A percentile compares a stretch with the other conserved stretches of the same genome.
These are phyloP conservation scores for Macroglossus sobrinus DNA, from an alignment of 2,113 vertebrate species.

Conservation along the genomic window DNA sequence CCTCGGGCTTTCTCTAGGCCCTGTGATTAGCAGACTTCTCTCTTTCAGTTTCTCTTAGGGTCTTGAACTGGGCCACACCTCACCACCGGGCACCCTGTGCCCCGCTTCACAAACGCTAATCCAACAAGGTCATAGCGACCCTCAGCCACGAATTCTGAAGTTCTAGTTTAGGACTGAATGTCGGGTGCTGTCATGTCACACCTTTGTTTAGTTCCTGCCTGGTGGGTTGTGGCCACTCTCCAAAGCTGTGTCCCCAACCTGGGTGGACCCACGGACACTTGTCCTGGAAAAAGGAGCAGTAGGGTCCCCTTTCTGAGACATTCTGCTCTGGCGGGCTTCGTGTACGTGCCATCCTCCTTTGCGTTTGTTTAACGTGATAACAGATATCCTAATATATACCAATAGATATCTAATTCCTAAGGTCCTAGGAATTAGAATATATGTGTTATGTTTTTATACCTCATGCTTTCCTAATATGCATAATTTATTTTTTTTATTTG, in stretches of 20 bases:
- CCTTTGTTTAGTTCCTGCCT: background rate
- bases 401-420: too few relatives aligned
- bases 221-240: background rate
- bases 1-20: background rate
- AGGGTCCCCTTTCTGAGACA: background rate
- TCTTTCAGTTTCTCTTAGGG: background rate
- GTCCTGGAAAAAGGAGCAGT: background rate
- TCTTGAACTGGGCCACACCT: background rate
- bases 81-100: background rate
- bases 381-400: background rate
- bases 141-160: background rate
- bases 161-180: background rate
- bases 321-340: fast-evolving
- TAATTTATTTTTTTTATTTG: background rate
- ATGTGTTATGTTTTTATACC: background rate
- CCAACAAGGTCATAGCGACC: background rate
- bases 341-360: background rate
- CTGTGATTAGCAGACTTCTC: background rate
- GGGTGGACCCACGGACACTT: too few relatives aligned
- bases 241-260: too few relatives aligned
- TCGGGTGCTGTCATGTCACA: fast-evolving
- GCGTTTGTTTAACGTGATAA: background rate
- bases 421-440: too few relatives aligned
- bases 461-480: background rate
- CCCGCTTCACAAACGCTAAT: background rate